phyloP scores from a whole-genome alignment of 2,113 vertebrate species.

The Apus apus region DNA sequence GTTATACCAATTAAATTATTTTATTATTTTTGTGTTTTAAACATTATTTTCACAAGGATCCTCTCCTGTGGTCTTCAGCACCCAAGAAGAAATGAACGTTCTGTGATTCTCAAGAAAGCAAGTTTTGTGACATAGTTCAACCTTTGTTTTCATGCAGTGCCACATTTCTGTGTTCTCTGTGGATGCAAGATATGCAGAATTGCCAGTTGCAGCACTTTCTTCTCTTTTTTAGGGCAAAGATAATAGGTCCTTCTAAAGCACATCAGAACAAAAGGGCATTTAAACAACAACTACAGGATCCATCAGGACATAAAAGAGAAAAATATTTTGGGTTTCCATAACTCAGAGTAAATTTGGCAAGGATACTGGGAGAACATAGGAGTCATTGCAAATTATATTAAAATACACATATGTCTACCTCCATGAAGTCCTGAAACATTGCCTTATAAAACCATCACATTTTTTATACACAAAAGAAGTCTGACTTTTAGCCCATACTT shows the following conservation, averaged over 20 bases:
- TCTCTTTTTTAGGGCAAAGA: background rate
- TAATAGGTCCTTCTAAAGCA: background rate
- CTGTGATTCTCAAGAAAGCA: background rate
- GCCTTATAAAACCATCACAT: background rate
- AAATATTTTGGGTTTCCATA: background rate
- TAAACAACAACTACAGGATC: background rate
- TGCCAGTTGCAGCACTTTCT: background rate
- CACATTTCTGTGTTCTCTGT: background rate
- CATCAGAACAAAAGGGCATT: background rate
- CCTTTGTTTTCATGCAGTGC: background rate
- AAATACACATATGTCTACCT: background rate
- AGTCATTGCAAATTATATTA: background rate
- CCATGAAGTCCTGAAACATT: background rate
- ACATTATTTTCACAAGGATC: background rate
- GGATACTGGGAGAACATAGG: background rate
- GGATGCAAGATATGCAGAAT: background rate
- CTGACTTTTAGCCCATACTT: background rate
- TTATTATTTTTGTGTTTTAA: slow-evolving; percentile 42
- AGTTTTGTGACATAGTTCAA: slow-evolving; percentile 1
- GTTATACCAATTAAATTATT: background rate
- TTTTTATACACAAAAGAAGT: background rate
- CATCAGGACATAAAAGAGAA: background rate
- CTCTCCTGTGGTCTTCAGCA: background rate
- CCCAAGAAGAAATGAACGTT: background rate
- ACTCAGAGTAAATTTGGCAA: background rate